phyloP scores from a whole-genome alignment of 1,140 invertebrate genomes.

The Goniozus legneri region DNA sequence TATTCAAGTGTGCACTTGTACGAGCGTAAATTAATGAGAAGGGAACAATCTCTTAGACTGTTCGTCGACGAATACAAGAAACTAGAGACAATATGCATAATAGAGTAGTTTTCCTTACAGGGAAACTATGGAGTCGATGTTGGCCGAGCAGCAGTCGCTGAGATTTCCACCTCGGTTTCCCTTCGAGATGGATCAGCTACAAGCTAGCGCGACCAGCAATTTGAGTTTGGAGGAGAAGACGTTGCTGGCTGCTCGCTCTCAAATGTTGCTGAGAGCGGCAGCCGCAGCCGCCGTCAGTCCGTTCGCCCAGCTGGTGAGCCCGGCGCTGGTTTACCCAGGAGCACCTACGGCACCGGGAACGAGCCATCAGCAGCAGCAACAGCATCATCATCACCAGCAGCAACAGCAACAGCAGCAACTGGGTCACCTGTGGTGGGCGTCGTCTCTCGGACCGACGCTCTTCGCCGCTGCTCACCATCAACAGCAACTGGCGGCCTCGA shows the following conservation, averaged over 20 bases:
- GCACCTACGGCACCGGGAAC: slow-evolving; percentile 35
- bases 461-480: slow-evolving; percentile 49
- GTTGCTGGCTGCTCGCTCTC: slow-evolving; percentile 65
- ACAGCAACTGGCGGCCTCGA: slow-evolving; percentile 36
- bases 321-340: slow-evolving; percentile 47
- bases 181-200: slow-evolving; percentile 69
- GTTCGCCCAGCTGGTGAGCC: slow-evolving; percentile 54
- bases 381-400: slow-evolving; percentile 39
- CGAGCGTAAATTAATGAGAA: too few species aligned
- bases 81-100: slow-evolving; percentile 37
- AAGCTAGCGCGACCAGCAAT: slow-evolving; percentile 59
- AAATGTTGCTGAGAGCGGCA: slow-evolving; percentile 64
- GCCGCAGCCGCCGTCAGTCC: slow-evolving; percentile 56
- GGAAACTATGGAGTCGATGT: slow-evolving; percentile 80
- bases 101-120: slow-evolving; percentile 59
- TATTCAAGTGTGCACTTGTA: too few species aligned
- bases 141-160: slow-evolving; percentile 72
- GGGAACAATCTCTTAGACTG: too few species aligned
- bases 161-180: slow-evolving; percentile 67
- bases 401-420: slow-evolving; percentile 38
- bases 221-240: slow-evolving; percentile 74
- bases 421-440: slow-evolving; percentile 51
- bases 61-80: too few species aligned
- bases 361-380: slow-evolving; percentile 39
- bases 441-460: slow-evolving; percentile 45